A percentile compares a stretch with the other conserved stretches of the same genome.
phyloP scores from a whole-genome alignment of 1,140 invertebrate genomes.

The Papilio helenus region DNA sequence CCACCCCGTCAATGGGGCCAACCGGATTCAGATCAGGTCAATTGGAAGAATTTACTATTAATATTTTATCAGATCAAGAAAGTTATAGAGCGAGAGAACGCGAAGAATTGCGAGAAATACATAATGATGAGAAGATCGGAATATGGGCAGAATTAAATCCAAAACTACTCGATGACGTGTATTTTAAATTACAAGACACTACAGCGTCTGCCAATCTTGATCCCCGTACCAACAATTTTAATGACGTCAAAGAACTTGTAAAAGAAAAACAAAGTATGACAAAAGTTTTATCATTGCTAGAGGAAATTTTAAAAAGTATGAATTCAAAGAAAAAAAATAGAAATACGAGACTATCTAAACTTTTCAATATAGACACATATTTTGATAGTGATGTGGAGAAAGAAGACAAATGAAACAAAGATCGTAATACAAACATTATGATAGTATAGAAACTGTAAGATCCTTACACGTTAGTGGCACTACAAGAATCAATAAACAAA shows the following conservation, averaged over 20 bases:
- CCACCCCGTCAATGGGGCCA: neutral
- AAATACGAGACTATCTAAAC: slow-evolving; percentile 12
- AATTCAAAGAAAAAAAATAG: slow-evolving; percentile 24
- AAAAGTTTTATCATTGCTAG: slow-evolving; percentile 33
- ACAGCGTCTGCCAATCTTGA: neutral
- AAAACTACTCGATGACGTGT: slow-evolving; percentile 1
- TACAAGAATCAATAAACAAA: neutral
- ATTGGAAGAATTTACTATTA: slow-evolving; percentile 1
- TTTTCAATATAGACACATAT: slow-evolving; percentile 2
- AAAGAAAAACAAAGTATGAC: slow-evolving; percentile 39
- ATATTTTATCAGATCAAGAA: neutral
- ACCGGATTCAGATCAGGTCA: neutral
- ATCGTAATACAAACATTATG: neutral
- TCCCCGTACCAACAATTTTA: neutral
- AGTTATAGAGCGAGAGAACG: neutral
- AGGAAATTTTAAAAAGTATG: slow-evolving; percentile 37
- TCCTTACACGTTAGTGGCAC: neutral
- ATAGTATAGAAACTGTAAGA: neutral
- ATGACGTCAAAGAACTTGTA: slow-evolving; percentile 31
- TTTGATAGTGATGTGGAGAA: neutral
- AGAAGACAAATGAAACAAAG: slow-evolving; percentile 8
- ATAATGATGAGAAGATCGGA: neutral
- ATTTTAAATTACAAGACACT: neutral
- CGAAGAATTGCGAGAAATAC: slow-evolving; percentile 8
- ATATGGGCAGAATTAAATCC: slow-evolving; percentile 3